These are phyloP conservation scores for Coracopsis vasa DNA, from an alignment of 2,113 vertebrate species.

Conservation along the genomic window DNA sequence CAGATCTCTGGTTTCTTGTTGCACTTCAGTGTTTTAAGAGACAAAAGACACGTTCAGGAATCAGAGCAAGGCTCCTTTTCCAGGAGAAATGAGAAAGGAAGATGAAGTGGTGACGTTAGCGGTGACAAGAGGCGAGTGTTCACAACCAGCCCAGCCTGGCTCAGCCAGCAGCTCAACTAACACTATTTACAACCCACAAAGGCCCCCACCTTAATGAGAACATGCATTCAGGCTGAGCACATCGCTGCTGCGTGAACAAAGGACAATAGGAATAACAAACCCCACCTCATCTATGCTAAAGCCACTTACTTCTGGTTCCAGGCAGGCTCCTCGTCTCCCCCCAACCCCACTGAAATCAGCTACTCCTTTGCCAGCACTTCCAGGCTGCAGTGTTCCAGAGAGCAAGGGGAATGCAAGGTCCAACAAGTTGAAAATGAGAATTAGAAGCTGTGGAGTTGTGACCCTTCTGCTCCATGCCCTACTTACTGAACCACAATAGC, in stretches of 20 bases:
- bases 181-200: neutral
- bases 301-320: neutral
- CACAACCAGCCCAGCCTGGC: neutral
- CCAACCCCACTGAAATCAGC: neutral
- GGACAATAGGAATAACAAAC: neutral
- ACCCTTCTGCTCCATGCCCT: neutral
- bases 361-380: neutral
- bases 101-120: neutral
- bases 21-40: neutral
- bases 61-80: neutral
- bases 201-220: neutral
- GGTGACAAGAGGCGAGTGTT: neutral
- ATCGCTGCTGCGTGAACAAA: neutral
- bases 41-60: slow-evolving; percentile 12
- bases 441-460: neutral
- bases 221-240: neutral
- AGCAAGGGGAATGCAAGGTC: neutral
- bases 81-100: neutral
- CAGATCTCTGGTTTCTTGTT: neutral
- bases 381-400: neutral
- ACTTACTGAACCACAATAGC: neutral
- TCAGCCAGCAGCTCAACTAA: neutral
- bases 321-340: neutral
- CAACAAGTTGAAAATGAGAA: neutral
- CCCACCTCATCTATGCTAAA: neutral